Evolutionary conservation across 2,797 vertebrate genomes (phyloP).

Genomic region (Brotogeris chrysoptera): DNA sequence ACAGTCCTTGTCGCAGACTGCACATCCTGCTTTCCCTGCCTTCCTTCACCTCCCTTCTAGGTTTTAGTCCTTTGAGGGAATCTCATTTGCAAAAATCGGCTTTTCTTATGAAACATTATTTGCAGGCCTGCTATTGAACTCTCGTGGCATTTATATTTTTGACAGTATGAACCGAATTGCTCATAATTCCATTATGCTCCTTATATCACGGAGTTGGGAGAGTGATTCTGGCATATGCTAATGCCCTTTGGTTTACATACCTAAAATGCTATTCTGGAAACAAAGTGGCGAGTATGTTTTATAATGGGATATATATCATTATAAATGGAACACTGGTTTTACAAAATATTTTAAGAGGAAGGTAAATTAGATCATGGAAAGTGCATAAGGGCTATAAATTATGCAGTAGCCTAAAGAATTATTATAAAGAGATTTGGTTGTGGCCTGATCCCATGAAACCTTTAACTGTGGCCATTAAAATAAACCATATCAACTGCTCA

Average conservation of each 20-base stretch:
- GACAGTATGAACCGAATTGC: conserved; percentile 34
- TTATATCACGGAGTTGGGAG: conserved; percentile 30
- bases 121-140: conserved; percentile 10
- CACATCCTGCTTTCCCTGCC: background rate
- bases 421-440: conserved; percentile 75
- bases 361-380: conserved; percentile 80
- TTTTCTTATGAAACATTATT: conserved; percentile 19
- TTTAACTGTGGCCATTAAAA: conserved; percentile 68
- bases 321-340: conserved; percentile 73
- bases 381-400: conserved; percentile 75
- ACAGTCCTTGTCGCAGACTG: background rate
- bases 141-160: conserved; percentile 43
- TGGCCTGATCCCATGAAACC: conserved; percentile 69
- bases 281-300: conserved; percentile 61
- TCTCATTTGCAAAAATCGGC: conserved; percentile 4
- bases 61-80: background rate
- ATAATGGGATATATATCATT: conserved; percentile 72
- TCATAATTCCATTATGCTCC: conserved; percentile 41
- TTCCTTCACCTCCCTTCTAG: background rate
- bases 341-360: conserved; percentile 77
- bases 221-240: conserved; percentile 27
- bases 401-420: conserved; percentile 75
- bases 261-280: conserved; percentile 38
- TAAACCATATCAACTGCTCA: conserved; percentile 39
- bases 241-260: conserved; percentile 41